These are phyloP conservation scores for Catostomus latipinnis DNA, from an alignment of 2,797 vertebrate species.

Conservation along the genomic window DNA sequence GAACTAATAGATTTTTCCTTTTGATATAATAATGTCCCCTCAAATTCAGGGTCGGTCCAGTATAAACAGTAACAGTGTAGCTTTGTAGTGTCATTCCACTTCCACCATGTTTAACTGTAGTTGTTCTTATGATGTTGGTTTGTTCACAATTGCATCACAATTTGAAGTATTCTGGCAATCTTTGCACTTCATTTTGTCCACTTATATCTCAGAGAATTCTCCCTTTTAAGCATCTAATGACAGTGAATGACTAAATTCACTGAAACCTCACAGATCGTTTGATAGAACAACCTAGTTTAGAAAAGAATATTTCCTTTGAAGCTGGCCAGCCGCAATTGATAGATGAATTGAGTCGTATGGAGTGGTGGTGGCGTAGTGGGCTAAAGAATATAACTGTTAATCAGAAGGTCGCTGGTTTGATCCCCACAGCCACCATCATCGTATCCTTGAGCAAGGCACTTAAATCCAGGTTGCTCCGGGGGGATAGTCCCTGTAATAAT, in stretches of 20 bases:
- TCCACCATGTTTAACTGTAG: background rate
- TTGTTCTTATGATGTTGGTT: background rate
- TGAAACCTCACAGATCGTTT: background rate
- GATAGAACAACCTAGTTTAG: background rate
- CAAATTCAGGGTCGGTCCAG: background rate
- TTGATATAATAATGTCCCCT: background rate
- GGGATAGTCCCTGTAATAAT: too few relatives aligned
- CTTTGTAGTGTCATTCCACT: background rate
- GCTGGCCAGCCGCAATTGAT: constrained; percentile 6
- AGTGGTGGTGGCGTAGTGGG: too few relatives aligned
- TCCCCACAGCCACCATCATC: too few relatives aligned
- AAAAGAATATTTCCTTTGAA: background rate
- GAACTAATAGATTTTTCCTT: background rate
- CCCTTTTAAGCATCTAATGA: background rate
- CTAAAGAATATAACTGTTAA: too few relatives aligned
- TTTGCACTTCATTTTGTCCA: constrained; percentile 10
- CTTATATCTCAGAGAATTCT: constrained; percentile 3
- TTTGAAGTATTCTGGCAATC: background rate
- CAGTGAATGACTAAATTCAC: background rate
- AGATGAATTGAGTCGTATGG: background rate
- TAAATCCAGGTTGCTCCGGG: too few relatives aligned
- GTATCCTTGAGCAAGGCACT: too few relatives aligned
- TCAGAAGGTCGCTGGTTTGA: too few relatives aligned
- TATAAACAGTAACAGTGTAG: background rate
- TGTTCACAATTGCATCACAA: background rate